These are phyloP conservation scores for Hypotaenidia philippensis DNA, from an alignment of 2,797 vertebrate genomes.

Conservation along the genomic window DNA sequence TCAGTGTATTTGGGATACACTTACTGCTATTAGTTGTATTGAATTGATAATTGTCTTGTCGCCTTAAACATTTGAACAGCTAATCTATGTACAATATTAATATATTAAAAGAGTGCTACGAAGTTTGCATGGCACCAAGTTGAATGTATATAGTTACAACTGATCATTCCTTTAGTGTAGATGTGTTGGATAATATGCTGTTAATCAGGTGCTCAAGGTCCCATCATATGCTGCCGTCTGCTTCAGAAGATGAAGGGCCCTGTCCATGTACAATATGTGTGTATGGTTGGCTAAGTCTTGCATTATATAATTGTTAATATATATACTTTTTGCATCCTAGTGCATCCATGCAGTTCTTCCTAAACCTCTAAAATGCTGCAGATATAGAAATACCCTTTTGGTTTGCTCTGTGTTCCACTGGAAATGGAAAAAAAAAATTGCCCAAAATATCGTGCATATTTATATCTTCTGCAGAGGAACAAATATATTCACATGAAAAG, in stretches of 20 bases:
- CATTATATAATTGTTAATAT: not conserved
- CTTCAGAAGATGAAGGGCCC: not conserved
- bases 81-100: not conserved
- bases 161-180: not conserved
- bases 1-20: not conserved
- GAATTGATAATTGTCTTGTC: not conserved
- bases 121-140: not conserved
- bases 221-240: not conserved
- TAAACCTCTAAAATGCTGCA: not conserved
- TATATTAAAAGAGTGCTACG: not conserved
- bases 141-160: not conserved
- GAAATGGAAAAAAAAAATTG: not conserved
- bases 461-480: not conserved
- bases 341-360: not conserved
- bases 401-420: not conserved
- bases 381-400: not conserved
- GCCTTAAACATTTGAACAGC: not conserved
- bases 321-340: not conserved
- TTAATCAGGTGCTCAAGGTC: not conserved
- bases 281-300: not conserved
- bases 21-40: not conserved
- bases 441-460: not conserved
- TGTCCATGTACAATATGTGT: not conserved
- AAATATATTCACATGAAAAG: not conserved
- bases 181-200: not conserved